Base-by-base conservation (phyloP, 2,113 vertebrate species). In the Maccullochella peelii region DNA sequence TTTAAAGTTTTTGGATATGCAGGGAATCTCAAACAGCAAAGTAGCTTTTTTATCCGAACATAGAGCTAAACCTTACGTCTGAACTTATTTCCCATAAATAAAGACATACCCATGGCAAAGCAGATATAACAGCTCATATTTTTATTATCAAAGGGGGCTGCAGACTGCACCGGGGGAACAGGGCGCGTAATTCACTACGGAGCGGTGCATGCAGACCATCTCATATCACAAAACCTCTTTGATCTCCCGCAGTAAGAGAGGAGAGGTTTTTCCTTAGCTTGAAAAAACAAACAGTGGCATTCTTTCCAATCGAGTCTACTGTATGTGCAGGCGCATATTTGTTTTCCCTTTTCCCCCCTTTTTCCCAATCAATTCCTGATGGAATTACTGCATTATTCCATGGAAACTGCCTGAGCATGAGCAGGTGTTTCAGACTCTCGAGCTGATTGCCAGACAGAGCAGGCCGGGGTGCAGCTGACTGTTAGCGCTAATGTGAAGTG, bases 351-450 rank as follows among this genome's bases (percentile, higher is more conserved):
- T 83, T 27, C 52, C 72, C 82, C 42, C 58, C 30, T 33, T 23
- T 20, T 70, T 77, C 90, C 86, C 93, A 95, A 95, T 94, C 91
- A 93, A 93, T 94, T 93, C 93, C 94, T 93, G 92, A 86, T 94
- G 93, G 91, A 93, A 94, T 94, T 93, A 92, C 92, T 92, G 82
- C 88, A 92, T 95, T 91, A 93, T 95, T 94, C 93, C 89, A 93
- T 90, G 90, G 94, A 95, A 95, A 95, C 77, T 89, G 91, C 85
- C 90, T 86, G n/a, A 87, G 89, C 91, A 87, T 85, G 91, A 94
- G 93, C 94, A 95, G 93, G 94, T 95, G 94, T 95, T 93, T 91
- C 73, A 87, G 90, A 74, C 89, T 85, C 81, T 65, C 47, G 62
- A 93, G 84, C 86, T 88, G 89, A 89, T 92, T 95, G 93, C 94